Percentiles rank a stretch among this genome's conserved stretches.
These are phyloP conservation scores for Altica lythri DNA, from an alignment of 2,888 invertebrate species.

Conservation along the genomic window DNA sequence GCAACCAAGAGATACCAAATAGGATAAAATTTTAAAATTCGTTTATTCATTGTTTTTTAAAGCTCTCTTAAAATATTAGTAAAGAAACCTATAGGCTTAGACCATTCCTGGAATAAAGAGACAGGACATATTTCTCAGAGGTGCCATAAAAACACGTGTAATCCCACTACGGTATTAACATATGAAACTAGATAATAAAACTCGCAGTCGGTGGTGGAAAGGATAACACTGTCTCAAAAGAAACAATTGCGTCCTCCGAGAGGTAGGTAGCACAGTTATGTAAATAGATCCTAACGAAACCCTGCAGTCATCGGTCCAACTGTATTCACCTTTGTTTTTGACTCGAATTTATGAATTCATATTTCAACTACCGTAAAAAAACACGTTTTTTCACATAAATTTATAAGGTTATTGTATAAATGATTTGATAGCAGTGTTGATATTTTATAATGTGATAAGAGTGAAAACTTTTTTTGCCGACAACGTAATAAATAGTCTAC, in stretches of 20 bases:
- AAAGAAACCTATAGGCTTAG: not conserved
- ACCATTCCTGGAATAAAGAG: slow-evolving; percentile 1
- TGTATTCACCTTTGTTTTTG: too few relatives aligned
- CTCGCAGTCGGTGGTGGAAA: slow-evolving; percentile 20
- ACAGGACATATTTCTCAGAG: slow-evolving; percentile 23
- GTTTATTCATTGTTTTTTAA: too few relatives aligned
- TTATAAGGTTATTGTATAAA: too few relatives aligned
- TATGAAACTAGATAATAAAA: slow-evolving; percentile 42
- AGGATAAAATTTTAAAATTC: too few relatives aligned
- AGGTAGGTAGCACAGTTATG: slow-evolving; percentile 32
- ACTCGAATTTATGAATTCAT: too few relatives aligned
- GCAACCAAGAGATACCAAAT: too few relatives aligned
- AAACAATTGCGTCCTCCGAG: slow-evolving; percentile 41
- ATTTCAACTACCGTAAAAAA: too few relatives aligned
- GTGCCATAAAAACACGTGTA: slow-evolving; percentile 31
- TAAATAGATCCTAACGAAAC: slow-evolving; percentile 39
- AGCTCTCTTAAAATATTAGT: not conserved
- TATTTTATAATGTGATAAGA: too few relatives aligned
- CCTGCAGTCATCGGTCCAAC: not conserved
- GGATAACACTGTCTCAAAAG: slow-evolving; percentile 27
- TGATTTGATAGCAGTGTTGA: too few relatives aligned
- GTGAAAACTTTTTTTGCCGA: too few relatives aligned
- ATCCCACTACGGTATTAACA: slow-evolving; percentile 34
- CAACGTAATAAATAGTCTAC: too few relatives aligned
- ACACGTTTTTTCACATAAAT: too few relatives aligned